A percentile compares a stretch with the other conserved stretches of the same genome.
phyloP scores from a whole-genome alignment of 2,797 vertebrate genomes.

The Yasuhikotakia modesta region DNA sequence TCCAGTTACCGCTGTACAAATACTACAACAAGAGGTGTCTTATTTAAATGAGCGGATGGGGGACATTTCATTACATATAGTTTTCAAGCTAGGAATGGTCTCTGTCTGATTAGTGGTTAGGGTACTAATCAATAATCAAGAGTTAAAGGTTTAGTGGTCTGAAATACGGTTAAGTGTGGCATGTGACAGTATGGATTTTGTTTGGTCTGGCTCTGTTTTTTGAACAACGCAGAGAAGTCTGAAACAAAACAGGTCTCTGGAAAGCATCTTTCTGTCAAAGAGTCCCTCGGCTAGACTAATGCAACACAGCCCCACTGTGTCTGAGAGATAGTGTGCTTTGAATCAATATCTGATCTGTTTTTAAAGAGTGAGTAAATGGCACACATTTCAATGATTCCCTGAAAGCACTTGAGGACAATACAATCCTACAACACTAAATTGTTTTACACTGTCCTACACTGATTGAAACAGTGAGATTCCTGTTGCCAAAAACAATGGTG shows the following conservation, averaged over 20 bases:
- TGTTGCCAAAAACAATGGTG: neutral
- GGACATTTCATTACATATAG: neutral
- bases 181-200: constrained; percentile 6
- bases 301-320: constrained; percentile 38
- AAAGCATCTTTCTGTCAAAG: constrained; percentile 9
- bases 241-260: constrained; percentile 40
- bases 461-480: constrained; percentile 1
- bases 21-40: neutral
- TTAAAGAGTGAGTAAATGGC: constrained; percentile 5
- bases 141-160: constrained; percentile 6
- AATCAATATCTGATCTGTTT: constrained; percentile 28
- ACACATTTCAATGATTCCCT: constrained; percentile 3
- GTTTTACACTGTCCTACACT: neutral
- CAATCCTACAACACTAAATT: neutral
- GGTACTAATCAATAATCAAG: neutral
- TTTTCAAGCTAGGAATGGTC: neutral
- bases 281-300: constrained; percentile 32
- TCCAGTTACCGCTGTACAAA: neutral
- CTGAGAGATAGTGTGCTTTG: constrained; percentile 16
- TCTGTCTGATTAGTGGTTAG: constrained; percentile 15
- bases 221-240: constrained; percentile 26
- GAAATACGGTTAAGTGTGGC: neutral
- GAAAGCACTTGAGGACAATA: constrained; percentile 4
- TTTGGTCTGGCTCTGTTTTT: constrained; percentile 12
- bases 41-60: neutral